Evolutionary conservation across 2,797 vertebrate species (phyloP), one percentile per base, ranked within the genome.

Genomic region (Xenops minutus): DNA sequence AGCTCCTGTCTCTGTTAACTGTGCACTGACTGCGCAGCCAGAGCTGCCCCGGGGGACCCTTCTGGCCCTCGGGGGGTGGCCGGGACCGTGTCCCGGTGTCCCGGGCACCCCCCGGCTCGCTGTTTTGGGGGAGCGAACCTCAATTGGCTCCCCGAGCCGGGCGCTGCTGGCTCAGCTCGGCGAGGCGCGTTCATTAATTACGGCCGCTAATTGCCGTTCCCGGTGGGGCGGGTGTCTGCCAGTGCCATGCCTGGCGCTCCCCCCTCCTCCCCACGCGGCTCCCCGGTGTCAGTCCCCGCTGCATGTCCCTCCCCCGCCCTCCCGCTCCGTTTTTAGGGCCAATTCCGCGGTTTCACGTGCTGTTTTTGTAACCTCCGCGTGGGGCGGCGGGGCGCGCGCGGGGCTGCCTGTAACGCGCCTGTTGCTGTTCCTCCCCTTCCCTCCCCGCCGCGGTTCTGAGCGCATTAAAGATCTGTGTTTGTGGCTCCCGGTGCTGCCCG

Each of bases 401-500:
- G 84, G 63, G 18, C 37, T 84, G 79, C 83, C 87, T 52, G 95
- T 93, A 49, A 36, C 92, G 92, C 72, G 95, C 84, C 92, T 56
- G 91, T 79, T 11, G 91, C 93, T 95, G 95, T 49, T 24, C 46
- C 46, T 21, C 43, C 43, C 19, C 12, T 16, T 3, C 13, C 46
- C 46, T 95, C 91, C 59, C 85, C 83, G n/a, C 80, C 69, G 83
- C 95, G 88, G 87, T 91, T 91, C 78, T 89, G 92, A 87, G 55
- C 72, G 92, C 94, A 90, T 94, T 93, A 93, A 92, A 92, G 87
- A 88, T 78, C 88, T 89, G 88, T 94, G 93, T 88, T 91, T 93
- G 88, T 93, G 89, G n/a, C 30, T 71, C 74, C 61, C 89, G 88
- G 27, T 94, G 91, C 85, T 83, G 49, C 81, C 55, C 64, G 9